These are phyloP conservation scores for Bombylius major DNA, from an alignment of 2,888 invertebrate genomes.

Conservation along the genomic window DNA sequence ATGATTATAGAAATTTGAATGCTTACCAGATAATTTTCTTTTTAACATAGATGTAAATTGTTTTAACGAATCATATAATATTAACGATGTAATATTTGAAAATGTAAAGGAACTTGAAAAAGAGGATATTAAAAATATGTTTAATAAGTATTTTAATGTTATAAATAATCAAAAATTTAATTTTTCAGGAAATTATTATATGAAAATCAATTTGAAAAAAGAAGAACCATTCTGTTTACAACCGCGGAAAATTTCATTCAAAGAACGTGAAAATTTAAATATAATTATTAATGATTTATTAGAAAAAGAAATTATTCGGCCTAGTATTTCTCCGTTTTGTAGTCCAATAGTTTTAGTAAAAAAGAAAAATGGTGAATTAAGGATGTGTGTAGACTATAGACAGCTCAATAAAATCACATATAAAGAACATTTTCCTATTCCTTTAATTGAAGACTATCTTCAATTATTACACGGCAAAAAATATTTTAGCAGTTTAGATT, in stretches of 20 bases:
- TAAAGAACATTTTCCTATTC: slow-evolving; percentile 1
- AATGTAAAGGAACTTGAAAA: background rate
- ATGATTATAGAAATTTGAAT: no score
- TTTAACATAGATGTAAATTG: no score
- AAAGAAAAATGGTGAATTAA: slow-evolving; percentile 16
- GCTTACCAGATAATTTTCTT: no score
- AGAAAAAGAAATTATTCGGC: slow-evolving; percentile 11
- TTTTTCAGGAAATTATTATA: no score
- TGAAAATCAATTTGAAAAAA: no score
- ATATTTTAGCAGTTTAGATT: slow-evolving; percentile 12
- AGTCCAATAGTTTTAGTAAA: slow-evolving; percentile 20
- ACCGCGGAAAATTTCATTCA: slow-evolving; percentile 18
- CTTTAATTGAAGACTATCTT: slow-evolving; percentile 4
- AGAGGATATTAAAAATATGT: no score
- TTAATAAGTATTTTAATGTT: no score
- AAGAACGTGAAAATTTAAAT: slow-evolving; percentile 19
- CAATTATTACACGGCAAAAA: background rate
- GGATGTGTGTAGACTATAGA: slow-evolving; percentile 8
- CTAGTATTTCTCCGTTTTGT: slow-evolving; percentile 16
- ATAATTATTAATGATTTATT: slow-evolving; percentile 21
- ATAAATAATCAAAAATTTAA: no score
- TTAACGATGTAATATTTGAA: no score
- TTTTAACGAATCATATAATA: no score
- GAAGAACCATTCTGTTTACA: background rate
- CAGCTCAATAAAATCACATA: slow-evolving; percentile 1